These are phyloP conservation scores for Dascillus cervinus DNA, from an alignment of 2,888 invertebrate genomes.

Conservation along the genomic window DNA sequence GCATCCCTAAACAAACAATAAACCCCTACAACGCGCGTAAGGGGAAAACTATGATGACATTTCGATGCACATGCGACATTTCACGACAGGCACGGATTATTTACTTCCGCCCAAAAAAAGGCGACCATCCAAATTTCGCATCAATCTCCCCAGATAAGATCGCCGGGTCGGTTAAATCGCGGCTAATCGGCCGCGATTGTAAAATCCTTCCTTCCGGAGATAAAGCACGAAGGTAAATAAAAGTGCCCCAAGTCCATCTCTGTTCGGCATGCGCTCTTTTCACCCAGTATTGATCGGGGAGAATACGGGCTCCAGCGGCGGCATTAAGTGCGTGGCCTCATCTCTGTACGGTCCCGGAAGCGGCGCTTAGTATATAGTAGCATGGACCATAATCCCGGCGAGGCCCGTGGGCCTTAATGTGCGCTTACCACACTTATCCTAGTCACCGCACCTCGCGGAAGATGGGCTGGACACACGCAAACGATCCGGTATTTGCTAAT, in stretches of 20 bases:
- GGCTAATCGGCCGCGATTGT: too few species aligned
- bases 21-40: conserved; percentile 10
- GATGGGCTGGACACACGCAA: conserved; percentile 37
- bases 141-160: too few species aligned
- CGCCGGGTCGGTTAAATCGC: too few species aligned
- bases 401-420: conserved; percentile 33
- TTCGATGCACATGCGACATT: conserved; percentile 16
- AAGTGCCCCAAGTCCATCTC: conserved; percentile 7
- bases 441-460: conserved; percentile 37
- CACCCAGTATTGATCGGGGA: conserved; percentile 31
- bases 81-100: conserved; percentile 8
- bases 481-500: conserved; percentile 33
- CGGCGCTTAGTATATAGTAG: conserved; percentile 21
- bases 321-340: conserved; percentile 34
- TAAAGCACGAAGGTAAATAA: background rate
- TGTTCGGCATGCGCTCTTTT: conserved; percentile 24
- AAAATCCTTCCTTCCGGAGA: too few species aligned
- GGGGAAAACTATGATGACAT: conserved; percentile 14
- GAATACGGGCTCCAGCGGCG: conserved; percentile 28
- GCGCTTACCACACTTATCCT: conserved; percentile 43
- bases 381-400: conserved; percentile 19
- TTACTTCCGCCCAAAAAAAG: background rate
- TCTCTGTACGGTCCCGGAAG: conserved; percentile 25
- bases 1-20: conserved; percentile 15
- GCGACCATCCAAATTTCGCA: too few species aligned